Evolutionary conservation across 1,140 invertebrate species (phyloP), one percentile per base, ranked within the genome.

Genomic region (Drosophila ohnishii): DNA sequence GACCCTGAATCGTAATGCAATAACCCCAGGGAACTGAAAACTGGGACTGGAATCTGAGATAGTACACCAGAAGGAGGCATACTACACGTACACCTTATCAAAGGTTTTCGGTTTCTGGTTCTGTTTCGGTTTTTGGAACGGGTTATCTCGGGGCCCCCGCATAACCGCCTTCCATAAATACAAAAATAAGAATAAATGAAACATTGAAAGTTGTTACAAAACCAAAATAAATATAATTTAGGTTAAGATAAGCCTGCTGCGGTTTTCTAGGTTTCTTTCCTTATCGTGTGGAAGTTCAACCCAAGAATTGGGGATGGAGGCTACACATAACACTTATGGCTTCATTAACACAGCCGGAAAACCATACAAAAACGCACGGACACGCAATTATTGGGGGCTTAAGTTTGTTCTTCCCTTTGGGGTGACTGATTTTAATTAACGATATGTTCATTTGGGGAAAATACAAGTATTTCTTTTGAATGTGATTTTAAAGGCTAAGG

Each of bases 1-100:
- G 77, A 75, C 70, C 63, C 64, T 76, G 75, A 69, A 37, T 63
- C 25, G 37, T 40, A 51, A 44, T 71, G 67, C 66, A 70, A 66
- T 67, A 67, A 67, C 65, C 65, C 51, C 35, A 66, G 28, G 50
- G 42, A 69, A 57, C 39, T 53, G 13, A 53, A 53, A 53, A 53
- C 32, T 44, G 61, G n/a, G 22, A 42, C 53, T 35, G 30, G 30
- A 35, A 69, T 57, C 64, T 48, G 19, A 58, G 51, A 71, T 70
- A 70, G 51, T 58, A 30, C 30, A 57, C 28, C 16, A 16, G 28
- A 58, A 44, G 61, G 30, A 44, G 39, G 51, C 61, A 44, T 28
- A 50, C n/a, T n/a, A 28, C 25, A 28, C 25, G 47, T 2, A 47
- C 10, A 48, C 51, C 25, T 47, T 71, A 71, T 71, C 44, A 40